Evolutionary conservation across 2,797 vertebrate genomes (phyloP).

Genomic region (Heterohyrax brucei): DNA sequence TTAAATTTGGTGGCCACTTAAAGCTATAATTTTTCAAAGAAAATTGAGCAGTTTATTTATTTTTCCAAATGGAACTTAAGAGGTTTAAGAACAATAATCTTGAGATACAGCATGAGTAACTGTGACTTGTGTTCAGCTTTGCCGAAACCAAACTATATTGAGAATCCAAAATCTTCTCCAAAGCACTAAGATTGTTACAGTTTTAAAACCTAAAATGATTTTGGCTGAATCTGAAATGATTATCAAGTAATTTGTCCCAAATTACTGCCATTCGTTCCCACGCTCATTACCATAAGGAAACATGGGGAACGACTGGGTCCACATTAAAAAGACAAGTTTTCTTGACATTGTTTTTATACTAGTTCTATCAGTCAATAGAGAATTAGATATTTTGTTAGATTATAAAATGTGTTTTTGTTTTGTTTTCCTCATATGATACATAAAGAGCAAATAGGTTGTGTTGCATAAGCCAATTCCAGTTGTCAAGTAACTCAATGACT

Average conservation of each 20-base stretch:
- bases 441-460: background rate
- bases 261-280: background rate
- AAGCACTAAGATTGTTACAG: background rate
- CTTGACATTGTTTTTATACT: background rate
- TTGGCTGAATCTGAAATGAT: slow-evolving; percentile 40
- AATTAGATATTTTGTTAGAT: background rate
- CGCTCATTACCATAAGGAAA: background rate
- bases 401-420: background rate
- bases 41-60: slow-evolving; percentile 51
- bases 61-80: slow-evolving; percentile 29
- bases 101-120: background rate
- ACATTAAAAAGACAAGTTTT: background rate
- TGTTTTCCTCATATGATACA: background rate
- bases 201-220: slow-evolving; percentile 47
- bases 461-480: background rate
- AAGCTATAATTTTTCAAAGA: slow-evolving; percentile 63
- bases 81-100: background rate
- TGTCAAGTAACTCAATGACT: background rate
- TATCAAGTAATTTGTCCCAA: slow-evolving; percentile 5
- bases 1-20: slow-evolving; percentile 2
- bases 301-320: background rate
- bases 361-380: background rate
- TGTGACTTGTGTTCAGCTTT: slow-evolving; percentile 45
- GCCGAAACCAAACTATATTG: slow-evolving; percentile 7
- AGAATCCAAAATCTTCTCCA: slow-evolving; percentile 55